A percentile compares a stretch with the other conserved stretches of the same genome.
Evolutionary conservation across 2,797 vertebrate genomes (phyloP).

Genomic region (Acomys russatus): DNA sequence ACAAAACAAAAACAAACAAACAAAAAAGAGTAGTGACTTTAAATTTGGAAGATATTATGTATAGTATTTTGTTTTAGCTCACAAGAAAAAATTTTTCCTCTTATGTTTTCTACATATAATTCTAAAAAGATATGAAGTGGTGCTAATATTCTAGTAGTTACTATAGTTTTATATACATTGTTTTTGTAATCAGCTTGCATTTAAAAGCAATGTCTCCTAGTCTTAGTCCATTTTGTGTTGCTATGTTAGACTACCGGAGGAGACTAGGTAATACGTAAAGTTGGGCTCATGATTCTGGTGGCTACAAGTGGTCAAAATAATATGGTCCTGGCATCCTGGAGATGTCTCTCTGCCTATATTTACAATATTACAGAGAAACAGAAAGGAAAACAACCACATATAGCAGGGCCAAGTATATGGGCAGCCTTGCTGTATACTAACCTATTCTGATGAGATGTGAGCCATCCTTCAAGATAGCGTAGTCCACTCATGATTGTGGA

Average conservation of each 20-base stretch:
- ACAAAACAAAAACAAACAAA: not conserved
- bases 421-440: not conserved
- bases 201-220: constrained; percentile 33
- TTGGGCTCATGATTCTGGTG: not conserved
- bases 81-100: not conserved
- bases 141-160: not conserved
- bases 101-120: constrained; percentile 23
- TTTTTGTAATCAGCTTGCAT: constrained; percentile 30
- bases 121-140: constrained; percentile 5
- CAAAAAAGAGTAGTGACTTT: not conserved
- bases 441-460: not conserved
- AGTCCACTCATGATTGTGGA: not conserved
- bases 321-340: not conserved
- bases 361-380: not conserved
- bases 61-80: constrained; percentile 12
- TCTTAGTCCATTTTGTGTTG: constrained; percentile 17
- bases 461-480: not conserved
- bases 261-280: not conserved
- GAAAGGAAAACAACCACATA: not conserved
- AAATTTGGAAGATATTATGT: constrained; percentile 6
- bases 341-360: not conserved
- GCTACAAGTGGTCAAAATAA: not conserved
- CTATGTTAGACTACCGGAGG: not conserved
- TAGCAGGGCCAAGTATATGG: not conserved
- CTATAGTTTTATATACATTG: constrained; percentile 36